Base-by-base conservation (phyloP, 1,140 invertebrate genomes). In the Cheumatopsyche charites region DNA sequence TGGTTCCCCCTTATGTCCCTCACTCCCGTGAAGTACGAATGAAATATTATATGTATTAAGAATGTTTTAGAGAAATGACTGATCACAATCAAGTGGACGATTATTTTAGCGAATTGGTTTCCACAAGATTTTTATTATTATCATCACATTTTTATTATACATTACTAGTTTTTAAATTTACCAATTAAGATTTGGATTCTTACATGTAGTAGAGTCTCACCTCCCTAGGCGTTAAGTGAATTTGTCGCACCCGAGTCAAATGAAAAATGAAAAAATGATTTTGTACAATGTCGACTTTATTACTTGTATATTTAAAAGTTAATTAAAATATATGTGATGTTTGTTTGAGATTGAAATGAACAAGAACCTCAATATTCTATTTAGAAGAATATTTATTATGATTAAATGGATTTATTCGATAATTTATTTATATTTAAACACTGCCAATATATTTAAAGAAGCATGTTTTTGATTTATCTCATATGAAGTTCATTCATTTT, bases 61-160 rank as follows among this genome's bases (percentile, higher is more conserved):
- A 66, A 69, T 72, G 72, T 58, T 74, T 74, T 72, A 70, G 71
- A 71, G 80, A 84, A 84, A 83, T 83, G 83, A 85, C 83, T 85
- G 83, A 85, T 84, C 83, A 75, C 83, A 81, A 84, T 84, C 72
- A 71, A 73, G 70, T 83, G 83, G 80, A 80, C 79, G 81, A 83
- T 83, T 80, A 80, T 80, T 62, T n/a, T 29, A 36, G 15, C 78
- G 79, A 82, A 81, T 82, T 84, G 81, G 82, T 71, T 75, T 73
- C 55, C 63, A 72, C 71, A 70, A 68, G 61, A 73, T 73, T 76
- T 76, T n/a, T n/a, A n/a, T n/a, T 76, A 73, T 36, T 76, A 73
- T 76, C 75, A 69, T 73, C 75, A 76, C 73, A 77, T 75, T 71
- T 73, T 73, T 71, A 72, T 68, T 21, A 73, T 74, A 75, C 70